A percentile compares a stretch with the other conserved stretches of the same genome.
Evolutionary conservation across 2,113 vertebrate genomes (phyloP).

Genomic region (Lophius piscatorius): DNA sequence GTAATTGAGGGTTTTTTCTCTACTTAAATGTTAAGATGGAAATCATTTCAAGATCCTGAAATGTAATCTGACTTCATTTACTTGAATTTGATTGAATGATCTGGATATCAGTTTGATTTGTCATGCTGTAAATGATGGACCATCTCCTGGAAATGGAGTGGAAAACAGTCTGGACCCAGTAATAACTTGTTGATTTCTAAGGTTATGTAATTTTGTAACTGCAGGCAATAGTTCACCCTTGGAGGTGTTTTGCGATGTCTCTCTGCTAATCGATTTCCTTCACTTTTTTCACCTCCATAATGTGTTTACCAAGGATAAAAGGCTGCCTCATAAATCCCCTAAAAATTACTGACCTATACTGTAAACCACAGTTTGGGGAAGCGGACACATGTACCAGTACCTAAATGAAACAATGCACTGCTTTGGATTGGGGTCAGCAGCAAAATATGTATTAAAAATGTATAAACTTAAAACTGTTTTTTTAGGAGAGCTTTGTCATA

Average conservation of each 20-base stretch:
- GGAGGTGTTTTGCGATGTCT: too few species aligned
- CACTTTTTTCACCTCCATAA: background rate
- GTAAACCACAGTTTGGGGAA: too few species aligned
- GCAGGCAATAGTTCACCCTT: slow-evolving; percentile 29
- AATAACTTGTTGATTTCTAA: too few species aligned
- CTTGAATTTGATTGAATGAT: slow-evolving; percentile 32
- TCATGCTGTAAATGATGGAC: slow-evolving; percentile 33
- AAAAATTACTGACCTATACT: slow-evolving; percentile 28
- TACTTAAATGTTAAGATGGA: background rate
- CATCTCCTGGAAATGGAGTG: slow-evolving; percentile 8
- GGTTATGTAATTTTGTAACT: slow-evolving; percentile 40
- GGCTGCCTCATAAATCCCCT: slow-evolving; percentile 7
- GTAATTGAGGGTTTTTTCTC: too few species aligned
- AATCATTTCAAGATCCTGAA: slow-evolving; percentile 4
- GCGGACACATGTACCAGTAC: too few species aligned
- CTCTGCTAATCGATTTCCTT: too few species aligned
- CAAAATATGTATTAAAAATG: too few species aligned
- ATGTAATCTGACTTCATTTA: slow-evolving; percentile 9
- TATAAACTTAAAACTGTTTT: too few species aligned
- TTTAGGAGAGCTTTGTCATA: too few species aligned
- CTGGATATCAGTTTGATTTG: slow-evolving; percentile 43
- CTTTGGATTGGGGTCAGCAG: too few species aligned
- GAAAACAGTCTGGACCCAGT: too few species aligned
- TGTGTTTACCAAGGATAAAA: slow-evolving; percentile 27
- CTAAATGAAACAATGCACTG: too few species aligned